Evolutionary conservation across 1,140 invertebrate species (phyloP), one percentile per base, ranked within the genome.

Genomic region (Ceratina calcarata): DNA sequence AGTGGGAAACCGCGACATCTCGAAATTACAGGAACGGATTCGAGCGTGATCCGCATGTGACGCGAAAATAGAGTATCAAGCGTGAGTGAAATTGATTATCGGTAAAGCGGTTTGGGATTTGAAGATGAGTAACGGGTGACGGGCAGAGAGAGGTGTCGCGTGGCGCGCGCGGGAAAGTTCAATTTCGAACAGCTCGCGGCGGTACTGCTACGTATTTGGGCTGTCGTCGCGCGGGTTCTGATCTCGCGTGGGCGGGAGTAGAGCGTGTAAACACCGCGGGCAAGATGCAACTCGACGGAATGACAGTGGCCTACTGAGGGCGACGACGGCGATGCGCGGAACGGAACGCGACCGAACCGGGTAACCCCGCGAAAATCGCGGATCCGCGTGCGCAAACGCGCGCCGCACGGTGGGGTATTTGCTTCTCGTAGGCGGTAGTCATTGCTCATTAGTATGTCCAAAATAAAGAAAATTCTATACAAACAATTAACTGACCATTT

Each of bases 361-460:
- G n/a, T 51, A 84, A 78, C 77, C 84, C 84, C 85, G 85, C 85
- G 85, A 86, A 86, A 86, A 86, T 83, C 55, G n/a, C 77, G 55
- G 73, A 76, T 72, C 51, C 83, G 84, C 85, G 81, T 81, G 85
- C 85, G 85, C 84, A 83, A 45, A 62, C 71, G 16, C 66, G 80
- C 84, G 71, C 69, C 58, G n/a, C 37, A 45, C 37, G 7, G 37
- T 45, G 37, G 37, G 37, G 37, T 45, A 45, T 45, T 45, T 10
- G 37, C 37, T 6, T 45, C 37, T 45, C 37, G 10, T 45, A 45
- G 37, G 10, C 37, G 37, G 10, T 45, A 45, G 37, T 3, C 37
- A 45, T 45, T 45, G 0, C 10, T 45, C 37, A 45, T 45, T 45
- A 45, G 37, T 45, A 45, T 8, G 7, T 10, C 6, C 8, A 10